A percentile compares a stretch with the other conserved stretches of the same genome.
Conservation (phyloP, 2,888 invertebrate genomes). For the Leptopilina myrica region DNA sequence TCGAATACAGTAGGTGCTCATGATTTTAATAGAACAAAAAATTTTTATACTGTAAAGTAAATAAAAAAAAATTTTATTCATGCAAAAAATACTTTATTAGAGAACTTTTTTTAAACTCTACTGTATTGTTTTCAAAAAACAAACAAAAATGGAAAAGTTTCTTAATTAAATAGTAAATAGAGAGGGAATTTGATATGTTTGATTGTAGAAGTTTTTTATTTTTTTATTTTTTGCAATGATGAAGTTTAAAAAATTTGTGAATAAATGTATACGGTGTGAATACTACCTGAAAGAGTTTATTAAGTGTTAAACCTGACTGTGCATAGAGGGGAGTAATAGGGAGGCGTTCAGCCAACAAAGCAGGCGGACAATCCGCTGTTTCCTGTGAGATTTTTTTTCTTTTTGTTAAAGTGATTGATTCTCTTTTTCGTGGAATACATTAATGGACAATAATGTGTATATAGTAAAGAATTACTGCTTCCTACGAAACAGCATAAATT, state of each 20-base stretch:
- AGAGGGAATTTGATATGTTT: too few relatives aligned
- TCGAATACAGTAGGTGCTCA: too few relatives aligned
- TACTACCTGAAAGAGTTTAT: not conserved
- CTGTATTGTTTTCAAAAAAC: too few relatives aligned
- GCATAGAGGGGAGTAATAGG: not conserved
- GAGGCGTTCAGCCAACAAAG: conserved; percentile 7
- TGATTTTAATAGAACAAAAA: too few relatives aligned
- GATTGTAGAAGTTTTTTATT: not conserved
- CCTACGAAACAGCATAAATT: conserved; percentile 1
- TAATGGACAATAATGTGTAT: not conserved
- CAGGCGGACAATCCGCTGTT: not conserved
- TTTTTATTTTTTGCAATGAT: too few relatives aligned
- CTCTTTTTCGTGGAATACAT: not conserved
- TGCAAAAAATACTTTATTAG: too few relatives aligned
- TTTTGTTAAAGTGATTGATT: not conserved
- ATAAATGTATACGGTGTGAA: not conserved
- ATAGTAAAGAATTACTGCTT: not conserved
- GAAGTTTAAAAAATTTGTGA: not conserved
- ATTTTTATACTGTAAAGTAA: too few relatives aligned
- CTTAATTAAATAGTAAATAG: too few relatives aligned
- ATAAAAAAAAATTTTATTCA: too few relatives aligned
- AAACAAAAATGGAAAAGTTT: too few relatives aligned
- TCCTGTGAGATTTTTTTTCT: not conserved
- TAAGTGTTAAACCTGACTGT: not conserved
- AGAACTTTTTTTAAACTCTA: too few relatives aligned